These are phyloP conservation scores for Lindbergichthys nudifrons DNA, from an alignment of 2,797 vertebrate species.

Conservation along the genomic window DNA sequence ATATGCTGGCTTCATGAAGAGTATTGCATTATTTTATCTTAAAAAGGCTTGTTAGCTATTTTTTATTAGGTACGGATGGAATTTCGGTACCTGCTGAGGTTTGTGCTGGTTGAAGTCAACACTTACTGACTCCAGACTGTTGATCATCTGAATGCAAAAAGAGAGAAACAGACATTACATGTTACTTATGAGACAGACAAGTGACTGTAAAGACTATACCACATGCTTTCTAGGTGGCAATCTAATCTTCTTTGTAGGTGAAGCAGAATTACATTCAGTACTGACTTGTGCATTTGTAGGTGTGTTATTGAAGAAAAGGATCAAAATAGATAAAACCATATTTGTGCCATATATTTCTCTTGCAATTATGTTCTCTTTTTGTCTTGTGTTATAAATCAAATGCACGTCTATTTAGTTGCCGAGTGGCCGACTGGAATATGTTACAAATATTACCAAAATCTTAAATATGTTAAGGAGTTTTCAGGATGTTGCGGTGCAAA, in stretches of 20 bases:
- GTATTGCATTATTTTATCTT: background rate
- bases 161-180: background rate
- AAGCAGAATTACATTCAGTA: background rate
- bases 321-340: too few relatives aligned
- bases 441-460: too few relatives aligned
- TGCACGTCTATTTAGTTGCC: too few relatives aligned
- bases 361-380: too few relatives aligned
- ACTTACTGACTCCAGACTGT: slow-evolving; percentile 78
- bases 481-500: too few relatives aligned
- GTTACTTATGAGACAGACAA: background rate
- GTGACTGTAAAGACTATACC: background rate
- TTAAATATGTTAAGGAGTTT: too few relatives aligned
- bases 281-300: background rate
- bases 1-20: background rate
- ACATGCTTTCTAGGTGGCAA: background rate
- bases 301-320: too few relatives aligned
- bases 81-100: slow-evolving; percentile 52
- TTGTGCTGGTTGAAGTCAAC: slow-evolving; percentile 66
- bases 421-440: too few relatives aligned
- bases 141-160: slow-evolving; percentile 82
- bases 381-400: too few relatives aligned
- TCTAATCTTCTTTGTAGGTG: background rate
- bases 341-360: too few relatives aligned
- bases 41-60: background rate
- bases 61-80: background rate